Evolutionary conservation across 92 coral and sea anemone species (phyloP), one percentile per base, ranked within the genome.

Genomic region (Phenganax marumi): DNA sequence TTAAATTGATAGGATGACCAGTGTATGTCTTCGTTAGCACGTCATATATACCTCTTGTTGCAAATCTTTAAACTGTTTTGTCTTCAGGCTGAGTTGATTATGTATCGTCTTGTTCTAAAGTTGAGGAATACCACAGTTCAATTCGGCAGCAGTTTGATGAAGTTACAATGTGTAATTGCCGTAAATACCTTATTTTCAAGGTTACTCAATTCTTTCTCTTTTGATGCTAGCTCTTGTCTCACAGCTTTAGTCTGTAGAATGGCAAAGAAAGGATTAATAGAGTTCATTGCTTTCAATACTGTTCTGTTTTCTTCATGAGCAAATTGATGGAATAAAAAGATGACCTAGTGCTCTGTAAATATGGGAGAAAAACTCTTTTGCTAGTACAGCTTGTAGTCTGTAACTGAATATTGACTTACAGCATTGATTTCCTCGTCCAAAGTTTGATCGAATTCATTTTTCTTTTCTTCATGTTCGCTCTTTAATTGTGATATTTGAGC

Each of bases 31-130:
- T 70, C 46, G 5, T 39, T 39, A 3, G 24, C 46, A 24, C 10
- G 14, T 64, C 21, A 48, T 24, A 86, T 79, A 33, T 69, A 92
- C 99, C 95, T 96, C 99, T 73, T 90, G 99, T 52, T 91, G 97
- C 25, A 92, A 70, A 78, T 96, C 99, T 79, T 96, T 96, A 43
- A 83, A 52, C 55, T 90, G 95, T 78, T 96, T 96, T 33, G 95
- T 84, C 77, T 96, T 96, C 46, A 86, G 69, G 50, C 89, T 78
- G 19, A 96, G 72, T 76, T 96, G 99, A 55, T 91, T 88, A 81
- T 96, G 99, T 50, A 92, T 76, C 56, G 79, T 87, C 81, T 92
- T 93, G 53, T 84, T 77, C 99, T 96, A 48, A 13, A 76, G 50
- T 12, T 56, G 58, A 47, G 75, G 13, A 16, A 56, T 23, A 52